phyloP scores from a whole-genome alignment of 2,113 vertebrate genomes.

The Arvicanthis niloticus region DNA sequence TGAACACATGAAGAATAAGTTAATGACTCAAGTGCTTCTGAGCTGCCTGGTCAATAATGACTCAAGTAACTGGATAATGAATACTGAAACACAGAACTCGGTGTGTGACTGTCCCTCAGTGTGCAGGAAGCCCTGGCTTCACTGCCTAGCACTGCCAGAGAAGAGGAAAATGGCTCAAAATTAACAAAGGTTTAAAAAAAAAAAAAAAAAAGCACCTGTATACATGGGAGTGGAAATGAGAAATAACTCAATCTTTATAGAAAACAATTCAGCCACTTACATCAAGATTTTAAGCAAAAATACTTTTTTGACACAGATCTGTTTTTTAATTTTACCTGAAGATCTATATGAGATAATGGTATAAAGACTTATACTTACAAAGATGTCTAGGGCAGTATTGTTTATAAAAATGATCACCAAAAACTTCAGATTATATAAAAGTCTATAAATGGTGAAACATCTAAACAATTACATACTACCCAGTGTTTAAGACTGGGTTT shows the following conservation, averaged over 20 bases:
- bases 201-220: neutral
- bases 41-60: neutral
- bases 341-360: slow-evolving; percentile 19
- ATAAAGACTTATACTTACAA: slow-evolving; percentile 17
- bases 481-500: neutral
- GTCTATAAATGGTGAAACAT: slow-evolving; percentile 41
- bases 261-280: slow-evolving; percentile 46
- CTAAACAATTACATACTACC: neutral
- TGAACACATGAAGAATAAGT: neutral
- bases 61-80: no score
- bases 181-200: neutral
- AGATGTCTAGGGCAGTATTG: neutral
- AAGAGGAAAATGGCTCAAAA: neutral
- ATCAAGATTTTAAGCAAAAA: slow-evolving; percentile 34
- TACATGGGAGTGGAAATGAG: slow-evolving; percentile 29
- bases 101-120: neutral
- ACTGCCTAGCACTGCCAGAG: neutral
- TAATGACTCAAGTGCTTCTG: neutral
- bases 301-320: neutral
- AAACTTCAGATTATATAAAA: slow-evolving; percentile 54
- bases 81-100: neutral
- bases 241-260: slow-evolving; percentile 9
- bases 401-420: slow-evolving; percentile 9
- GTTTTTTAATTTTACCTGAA: slow-evolving; percentile 49
- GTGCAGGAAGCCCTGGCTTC: neutral